Percentiles rank a stretch among this genome's conserved stretches.
phyloP scores from a whole-genome alignment of 2,113 vertebrate genomes.

The Ophthalmolycus amberensis region DNA sequence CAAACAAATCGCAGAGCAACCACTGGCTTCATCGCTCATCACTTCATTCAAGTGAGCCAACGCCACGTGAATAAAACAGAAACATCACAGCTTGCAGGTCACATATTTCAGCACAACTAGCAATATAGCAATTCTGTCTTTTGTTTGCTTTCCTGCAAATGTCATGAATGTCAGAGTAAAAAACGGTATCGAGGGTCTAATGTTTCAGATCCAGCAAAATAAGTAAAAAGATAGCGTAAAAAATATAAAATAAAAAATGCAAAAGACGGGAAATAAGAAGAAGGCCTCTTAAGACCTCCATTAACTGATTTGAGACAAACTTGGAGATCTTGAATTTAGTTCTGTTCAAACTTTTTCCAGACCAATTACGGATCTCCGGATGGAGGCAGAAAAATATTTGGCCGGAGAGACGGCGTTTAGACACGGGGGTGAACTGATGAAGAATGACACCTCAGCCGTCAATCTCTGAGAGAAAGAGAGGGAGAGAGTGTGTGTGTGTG shows the following conservation, averaged over 20 bases:
- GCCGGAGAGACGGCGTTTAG: constrained; percentile 21
- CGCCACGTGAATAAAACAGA: too few species aligned
- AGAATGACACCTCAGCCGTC: constrained; percentile 56
- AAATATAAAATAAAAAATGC: neutral
- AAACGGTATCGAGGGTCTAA: neutral
- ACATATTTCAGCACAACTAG: too few species aligned
- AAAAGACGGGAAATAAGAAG: neutral
- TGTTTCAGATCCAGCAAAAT: neutral
- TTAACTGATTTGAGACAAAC: neutral
- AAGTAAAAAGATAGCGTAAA: neutral
- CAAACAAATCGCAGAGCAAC: too few species aligned
- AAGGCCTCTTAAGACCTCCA: neutral
- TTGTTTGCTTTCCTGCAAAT: neutral
- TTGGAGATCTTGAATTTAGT: constrained; percentile 10
- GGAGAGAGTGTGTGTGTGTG: constrained; percentile 20
- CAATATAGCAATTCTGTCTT: too few species aligned
- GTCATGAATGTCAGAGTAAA: neutral
- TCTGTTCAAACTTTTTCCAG: constrained; percentile 21
- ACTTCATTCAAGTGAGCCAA: too few species aligned
- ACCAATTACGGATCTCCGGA: constrained; percentile 35
- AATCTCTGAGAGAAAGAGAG: constrained; percentile 45
- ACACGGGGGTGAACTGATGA: constrained; percentile 41
- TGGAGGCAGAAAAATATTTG: constrained; percentile 5
- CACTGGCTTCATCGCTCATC: too few species aligned
- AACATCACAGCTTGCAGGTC: too few species aligned